Percentiles rank a stretch among this genome's conserved stretches.
Evolutionary conservation across 1,140 invertebrate genomes (phyloP).

Genomic region (Pantala flavescens): DNA sequence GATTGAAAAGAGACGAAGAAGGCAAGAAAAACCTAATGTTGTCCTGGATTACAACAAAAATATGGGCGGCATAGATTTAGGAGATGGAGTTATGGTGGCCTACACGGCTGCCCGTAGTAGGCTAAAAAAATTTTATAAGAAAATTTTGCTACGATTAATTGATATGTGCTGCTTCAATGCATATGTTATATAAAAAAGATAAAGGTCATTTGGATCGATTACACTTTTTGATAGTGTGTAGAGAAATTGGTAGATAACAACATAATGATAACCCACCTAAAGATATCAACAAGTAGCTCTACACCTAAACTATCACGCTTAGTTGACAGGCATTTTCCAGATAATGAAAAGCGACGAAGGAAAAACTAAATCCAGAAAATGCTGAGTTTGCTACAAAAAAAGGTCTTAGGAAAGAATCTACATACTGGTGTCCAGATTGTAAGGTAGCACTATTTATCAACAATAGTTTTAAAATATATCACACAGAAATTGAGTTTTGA

Average conservation of each 20-base stretch:
- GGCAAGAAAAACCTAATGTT: neutral
- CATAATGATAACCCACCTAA: neutral
- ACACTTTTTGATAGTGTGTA: neutral
- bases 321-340: neutral
- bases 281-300: neutral
- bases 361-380: neutral
- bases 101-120: neutral
- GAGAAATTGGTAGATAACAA: neutral
- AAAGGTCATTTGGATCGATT: neutral
- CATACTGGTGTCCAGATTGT: neutral
- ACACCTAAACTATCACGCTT: neutral
- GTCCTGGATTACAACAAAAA: slow-evolving; percentile 12
- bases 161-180: neutral
- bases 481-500: neutral
- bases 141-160: neutral
- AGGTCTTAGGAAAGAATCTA: neutral
- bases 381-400: slow-evolving; percentile 12
- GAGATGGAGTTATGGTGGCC: neutral
- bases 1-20: neutral
- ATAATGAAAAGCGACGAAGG: neutral
- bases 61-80: neutral
- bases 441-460: too few species aligned
- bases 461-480: neutral
- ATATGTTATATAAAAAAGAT: neutral
- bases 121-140: neutral